Base-by-base conservation (phyloP, 1,140 invertebrate genomes). In the Aphaenogaster rudis region DNA sequence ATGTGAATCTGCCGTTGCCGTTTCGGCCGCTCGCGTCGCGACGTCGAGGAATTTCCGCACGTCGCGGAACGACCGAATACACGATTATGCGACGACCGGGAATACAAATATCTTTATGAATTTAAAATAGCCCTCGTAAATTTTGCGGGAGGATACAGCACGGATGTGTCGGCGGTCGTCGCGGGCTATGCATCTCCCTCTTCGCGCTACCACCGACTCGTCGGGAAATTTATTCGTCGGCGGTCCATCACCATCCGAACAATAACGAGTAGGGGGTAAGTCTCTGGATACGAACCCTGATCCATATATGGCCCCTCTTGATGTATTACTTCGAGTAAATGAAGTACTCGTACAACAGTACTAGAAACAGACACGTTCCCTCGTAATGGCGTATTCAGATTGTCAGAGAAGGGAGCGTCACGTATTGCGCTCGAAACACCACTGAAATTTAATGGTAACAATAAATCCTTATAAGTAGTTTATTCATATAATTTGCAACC, bases 91-190 rank as follows among this genome's bases (percentile, higher is more conserved):
- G 67, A 74, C 67, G 42, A 81, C 78, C 48, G 64, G 36, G 80
- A 74, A 74, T 74, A 82, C 67, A 74, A 74, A 82, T 82, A 82
- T 82, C 67, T 82, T 74, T 74, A 74, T 82, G 80, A 82, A 82
- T 82, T 72, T 74, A 82, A 82, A 82, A 82, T 82, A 82, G 67
- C 54, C 28, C 39, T 59, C 52, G 28, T 82, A 82, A 82, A 74
- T 74, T 74, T 74, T 17, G 21, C 28, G 54, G 54, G 42, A 66
- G 54, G 21, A 33, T 42, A 54, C 39, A 45, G 50, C 13, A 39
- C 45, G 50, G 76, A 54, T 36, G 50, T 57, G 72, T 76, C 33
- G 52, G 69, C 69, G 69, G 36, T 76, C 54, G 39, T 77, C 74
- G 61, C 61, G 39, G 48, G 48, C 33, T 63, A 57, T 76, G 36